A percentile compares a stretch with the other conserved stretches of the same genome.
Conservation (phyloP, 1,140 invertebrate species). For the Cyclargus thomasi region DNA sequence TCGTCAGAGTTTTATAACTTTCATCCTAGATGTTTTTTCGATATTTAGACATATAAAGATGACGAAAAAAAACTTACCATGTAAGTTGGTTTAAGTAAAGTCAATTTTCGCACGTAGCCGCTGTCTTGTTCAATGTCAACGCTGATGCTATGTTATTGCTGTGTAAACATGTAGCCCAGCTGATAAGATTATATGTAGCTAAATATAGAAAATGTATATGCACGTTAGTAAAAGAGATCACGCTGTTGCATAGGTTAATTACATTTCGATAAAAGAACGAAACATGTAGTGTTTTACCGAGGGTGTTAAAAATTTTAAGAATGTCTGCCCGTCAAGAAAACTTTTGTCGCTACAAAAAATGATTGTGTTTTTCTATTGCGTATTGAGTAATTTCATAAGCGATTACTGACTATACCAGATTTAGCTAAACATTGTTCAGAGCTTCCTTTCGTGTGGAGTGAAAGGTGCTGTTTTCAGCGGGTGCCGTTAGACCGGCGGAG, state of each 20-base stretch:
- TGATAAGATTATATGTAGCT: neutral
- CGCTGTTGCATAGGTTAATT: neutral
- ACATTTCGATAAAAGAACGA: neutral
- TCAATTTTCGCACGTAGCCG: neutral
- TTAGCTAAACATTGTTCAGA: neutral
- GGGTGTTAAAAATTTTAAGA: too few species aligned
- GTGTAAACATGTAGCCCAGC: neutral
- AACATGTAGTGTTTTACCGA: too few species aligned
- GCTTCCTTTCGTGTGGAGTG: conserved; percentile 32
- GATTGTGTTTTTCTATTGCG: too few species aligned
- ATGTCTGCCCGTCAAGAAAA: too few species aligned
- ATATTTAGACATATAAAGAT: too few species aligned
- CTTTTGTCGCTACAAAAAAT: too few species aligned
- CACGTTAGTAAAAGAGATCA: neutral
- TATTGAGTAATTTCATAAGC: too few species aligned
- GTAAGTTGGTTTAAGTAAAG: neutral
- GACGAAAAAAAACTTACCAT: neutral
- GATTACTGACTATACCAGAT: too few species aligned
- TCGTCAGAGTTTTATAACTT: too few species aligned
- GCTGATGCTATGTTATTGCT: neutral
- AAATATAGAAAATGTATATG: neutral
- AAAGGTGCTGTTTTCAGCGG: conserved; percentile 42
- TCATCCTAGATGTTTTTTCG: too few species aligned
- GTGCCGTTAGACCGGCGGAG: conserved; percentile 45
- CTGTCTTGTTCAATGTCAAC: neutral